Percentiles rank a stretch among this genome's conserved stretches.
These are phyloP conservation scores for Cyanoliseus patagonus DNA, from an alignment of 2,113 vertebrate species.

Conservation along the genomic window DNA sequence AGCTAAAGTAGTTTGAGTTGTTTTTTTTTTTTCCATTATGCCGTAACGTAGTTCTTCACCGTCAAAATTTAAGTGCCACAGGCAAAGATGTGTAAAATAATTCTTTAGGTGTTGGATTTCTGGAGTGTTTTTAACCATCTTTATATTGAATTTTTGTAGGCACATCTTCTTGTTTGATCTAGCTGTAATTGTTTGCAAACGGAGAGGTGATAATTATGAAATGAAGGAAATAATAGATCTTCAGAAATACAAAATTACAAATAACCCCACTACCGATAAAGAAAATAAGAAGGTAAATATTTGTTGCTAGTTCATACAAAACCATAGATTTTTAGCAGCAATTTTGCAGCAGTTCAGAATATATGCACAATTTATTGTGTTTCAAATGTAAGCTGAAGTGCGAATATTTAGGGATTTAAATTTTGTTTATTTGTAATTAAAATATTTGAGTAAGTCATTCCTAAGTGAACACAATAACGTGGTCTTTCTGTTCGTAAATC, in stretches of 20 bases:
- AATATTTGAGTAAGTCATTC: background rate
- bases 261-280: constrained; percentile 95
- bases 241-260: constrained; percentile 93
- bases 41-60: background rate
- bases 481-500: background rate
- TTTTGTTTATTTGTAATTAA: background rate
- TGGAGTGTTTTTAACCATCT: background rate
- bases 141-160: constrained; percentile 70
- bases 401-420: background rate
- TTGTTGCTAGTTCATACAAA: background rate
- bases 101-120: background rate
- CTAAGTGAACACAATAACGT: background rate
- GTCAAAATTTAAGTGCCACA: background rate
- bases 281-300: constrained; percentile 92
- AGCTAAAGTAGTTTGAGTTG: background rate
- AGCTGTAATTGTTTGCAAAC: constrained; percentile 93
- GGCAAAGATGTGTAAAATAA: background rate
- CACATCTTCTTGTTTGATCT: constrained; percentile 97
- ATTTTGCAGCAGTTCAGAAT: background rate
- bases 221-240: constrained; percentile 99
- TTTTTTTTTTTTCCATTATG: background rate
- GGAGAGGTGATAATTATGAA: constrained; percentile 94
- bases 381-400: background rate
- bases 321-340: background rate
- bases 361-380: background rate